phyloP scores from a whole-genome alignment of 2,113 vertebrate species.

The Callithrix jacchus region DNA sequence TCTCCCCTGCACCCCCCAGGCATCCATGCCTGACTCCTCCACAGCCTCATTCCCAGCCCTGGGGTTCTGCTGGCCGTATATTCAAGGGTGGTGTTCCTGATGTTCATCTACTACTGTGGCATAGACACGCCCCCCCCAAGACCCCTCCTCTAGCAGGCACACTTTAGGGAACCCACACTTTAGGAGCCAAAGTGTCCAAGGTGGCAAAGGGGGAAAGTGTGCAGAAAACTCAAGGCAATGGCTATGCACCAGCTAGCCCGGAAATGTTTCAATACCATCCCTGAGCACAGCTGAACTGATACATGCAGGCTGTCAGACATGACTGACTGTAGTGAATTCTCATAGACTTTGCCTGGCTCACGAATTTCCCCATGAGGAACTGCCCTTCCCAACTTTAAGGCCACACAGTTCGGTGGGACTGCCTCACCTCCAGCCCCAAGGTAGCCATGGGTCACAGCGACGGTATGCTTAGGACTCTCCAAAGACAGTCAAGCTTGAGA shows the following conservation, averaged over 20 bases:
- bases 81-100: not conserved
- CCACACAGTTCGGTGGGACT: not conserved
- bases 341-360: not conserved
- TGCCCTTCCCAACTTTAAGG: not conserved
- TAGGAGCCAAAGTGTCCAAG: not conserved
- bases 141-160: not conserved
- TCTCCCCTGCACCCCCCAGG: fast-evolving
- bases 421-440: not conserved
- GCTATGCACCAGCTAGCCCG: not conserved
- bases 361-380: fast-evolving
- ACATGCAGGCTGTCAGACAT: not conserved
- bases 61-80: not conserved
- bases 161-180: no score
- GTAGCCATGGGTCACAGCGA: fast-evolving
- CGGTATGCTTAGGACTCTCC: not conserved
- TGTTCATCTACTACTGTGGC: fast-evolving
- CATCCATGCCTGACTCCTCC: no score
- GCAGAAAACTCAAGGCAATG: not conserved
- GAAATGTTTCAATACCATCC: not conserved
- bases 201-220: not conserved
- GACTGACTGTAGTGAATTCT: fast-evolving
- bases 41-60: not conserved
- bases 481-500: not conserved
- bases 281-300: fast-evolving
- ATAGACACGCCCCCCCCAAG: not conserved